Percentiles rank a stretch among this genome's conserved stretches.
phyloP scores from a whole-genome alignment of 2,113 vertebrate species.

The Neotoma lepida region DNA sequence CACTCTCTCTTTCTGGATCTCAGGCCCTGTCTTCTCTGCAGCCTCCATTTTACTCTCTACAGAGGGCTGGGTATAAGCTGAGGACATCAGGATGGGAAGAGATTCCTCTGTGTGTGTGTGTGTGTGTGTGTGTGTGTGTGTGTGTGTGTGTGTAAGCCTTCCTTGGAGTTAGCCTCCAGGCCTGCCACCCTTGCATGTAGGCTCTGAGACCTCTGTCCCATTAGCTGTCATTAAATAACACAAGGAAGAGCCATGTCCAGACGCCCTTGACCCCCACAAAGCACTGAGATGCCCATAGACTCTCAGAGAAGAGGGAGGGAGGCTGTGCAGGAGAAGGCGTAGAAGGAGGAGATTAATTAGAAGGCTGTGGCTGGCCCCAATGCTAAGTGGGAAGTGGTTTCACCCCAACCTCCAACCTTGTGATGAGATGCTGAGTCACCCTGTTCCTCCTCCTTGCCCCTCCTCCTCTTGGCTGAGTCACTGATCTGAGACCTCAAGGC shows the following conservation, averaged over 20 bases:
- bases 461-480: not conserved
- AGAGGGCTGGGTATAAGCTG: not conserved
- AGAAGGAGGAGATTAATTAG: not conserved
- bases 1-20: not conserved
- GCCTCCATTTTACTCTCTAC: not conserved
- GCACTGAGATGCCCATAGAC: not conserved
- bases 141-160: not conserved
- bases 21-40: not conserved
- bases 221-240: not conserved
- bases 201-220: not conserved
- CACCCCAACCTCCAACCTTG: not conserved
- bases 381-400: not conserved
- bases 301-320: not conserved
- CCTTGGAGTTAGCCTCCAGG: not conserved
- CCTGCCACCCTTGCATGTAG: not conserved
- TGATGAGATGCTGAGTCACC: constrained; percentile 4
- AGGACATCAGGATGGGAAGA: not conserved
- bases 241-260: not conserved
- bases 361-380: not conserved
- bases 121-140: not conserved
- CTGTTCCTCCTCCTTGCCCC: not conserved
- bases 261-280: not conserved
- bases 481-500: not conserved
- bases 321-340: not conserved
- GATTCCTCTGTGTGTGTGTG: not conserved